phyloP scores from a whole-genome alignment of 2,797 vertebrate genomes.

The Caiman crocodilus region DNA sequence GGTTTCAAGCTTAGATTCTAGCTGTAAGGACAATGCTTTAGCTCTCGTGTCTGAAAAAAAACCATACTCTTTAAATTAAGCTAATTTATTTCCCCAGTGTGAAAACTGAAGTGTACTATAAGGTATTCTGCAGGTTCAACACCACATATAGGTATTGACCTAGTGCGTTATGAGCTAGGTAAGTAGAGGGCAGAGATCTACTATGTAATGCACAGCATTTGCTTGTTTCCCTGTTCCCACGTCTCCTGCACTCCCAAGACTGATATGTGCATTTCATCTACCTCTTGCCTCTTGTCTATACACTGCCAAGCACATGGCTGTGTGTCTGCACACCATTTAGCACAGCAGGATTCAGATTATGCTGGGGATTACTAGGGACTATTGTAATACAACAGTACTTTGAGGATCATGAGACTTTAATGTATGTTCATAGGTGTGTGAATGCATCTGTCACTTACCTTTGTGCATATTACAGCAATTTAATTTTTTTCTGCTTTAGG shows the following conservation, averaged over 20 bases:
- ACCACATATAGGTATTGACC: neutral
- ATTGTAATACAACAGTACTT: rapidly evolving
- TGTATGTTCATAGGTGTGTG: neutral
- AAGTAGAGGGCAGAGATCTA: neutral
- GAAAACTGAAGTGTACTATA: neutral
- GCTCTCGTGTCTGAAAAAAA: rapidly evolving
- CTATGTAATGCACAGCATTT: rapidly evolving
- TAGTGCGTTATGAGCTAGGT: neutral
- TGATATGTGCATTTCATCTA: neutral
- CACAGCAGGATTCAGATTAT: rapidly evolving
- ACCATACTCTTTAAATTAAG: neutral
- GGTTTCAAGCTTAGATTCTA: neutral
- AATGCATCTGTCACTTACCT: neutral
- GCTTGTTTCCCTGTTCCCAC: rapidly evolving
- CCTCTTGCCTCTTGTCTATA: neutral
- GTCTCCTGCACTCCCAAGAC: neutral
- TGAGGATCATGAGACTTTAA: rapidly evolving
- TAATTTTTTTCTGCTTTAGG: neutral
- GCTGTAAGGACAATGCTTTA: neutral
- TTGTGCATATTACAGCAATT: neutral
- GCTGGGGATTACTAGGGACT: neutral
- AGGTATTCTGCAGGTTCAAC: neutral
- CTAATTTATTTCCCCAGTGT: neutral
- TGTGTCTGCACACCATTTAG: neutral
- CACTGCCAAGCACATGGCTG: too few relatives aligned